phyloP scores from a whole-genome alignment of 2,797 vertebrate genomes.

The Huso huso region DNA sequence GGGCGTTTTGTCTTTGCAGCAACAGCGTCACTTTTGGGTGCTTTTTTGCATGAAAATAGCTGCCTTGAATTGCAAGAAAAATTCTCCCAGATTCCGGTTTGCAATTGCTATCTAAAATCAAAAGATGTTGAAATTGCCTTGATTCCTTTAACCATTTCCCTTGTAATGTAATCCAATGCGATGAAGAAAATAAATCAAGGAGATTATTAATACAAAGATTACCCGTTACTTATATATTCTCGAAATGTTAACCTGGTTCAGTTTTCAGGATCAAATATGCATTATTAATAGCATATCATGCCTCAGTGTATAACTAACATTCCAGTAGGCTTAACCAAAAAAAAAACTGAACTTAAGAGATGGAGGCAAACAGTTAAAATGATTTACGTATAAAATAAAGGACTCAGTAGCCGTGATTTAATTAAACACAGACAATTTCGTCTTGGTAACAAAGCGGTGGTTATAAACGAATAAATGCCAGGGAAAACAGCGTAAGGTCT shows the following conservation, averaged over 20 bases:
- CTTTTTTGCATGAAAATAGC: slow-evolving; percentile 47
- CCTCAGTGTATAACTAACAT: slow-evolving; percentile 33
- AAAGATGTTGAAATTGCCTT: slow-evolving; percentile 42
- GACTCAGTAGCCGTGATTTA: too few relatives aligned
- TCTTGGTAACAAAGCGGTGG: too few relatives aligned
- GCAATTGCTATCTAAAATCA: slow-evolving; percentile 42
- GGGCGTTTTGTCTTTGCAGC: slow-evolving; percentile 18
- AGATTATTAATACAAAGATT: slow-evolving; percentile 7
- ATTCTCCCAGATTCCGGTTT: slow-evolving; percentile 56
- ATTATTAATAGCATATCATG: slow-evolving; percentile 26
- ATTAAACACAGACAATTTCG: too few relatives aligned
- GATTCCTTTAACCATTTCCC: slow-evolving; percentile 21
- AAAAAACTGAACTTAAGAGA: slow-evolving; percentile 66
- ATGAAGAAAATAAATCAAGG: slow-evolving; percentile 17
- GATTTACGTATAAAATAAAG: too few relatives aligned
- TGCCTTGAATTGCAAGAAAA: slow-evolving; percentile 54
- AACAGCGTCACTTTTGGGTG: slow-evolving; percentile 50
- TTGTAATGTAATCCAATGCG: slow-evolving; percentile 21
- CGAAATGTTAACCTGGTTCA: slow-evolving; percentile 31
- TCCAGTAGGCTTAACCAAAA: slow-evolving; percentile 32
- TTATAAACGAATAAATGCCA: too few relatives aligned
- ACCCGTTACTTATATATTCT: slow-evolving; percentile 21
- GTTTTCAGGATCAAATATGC: too few relatives aligned
- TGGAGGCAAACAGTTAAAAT: too few relatives aligned
- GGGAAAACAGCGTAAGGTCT: too few relatives aligned